These are phyloP conservation scores for Xenus cinereus DNA, from an alignment of 2,113 vertebrate species.

Conservation along the genomic window DNA sequence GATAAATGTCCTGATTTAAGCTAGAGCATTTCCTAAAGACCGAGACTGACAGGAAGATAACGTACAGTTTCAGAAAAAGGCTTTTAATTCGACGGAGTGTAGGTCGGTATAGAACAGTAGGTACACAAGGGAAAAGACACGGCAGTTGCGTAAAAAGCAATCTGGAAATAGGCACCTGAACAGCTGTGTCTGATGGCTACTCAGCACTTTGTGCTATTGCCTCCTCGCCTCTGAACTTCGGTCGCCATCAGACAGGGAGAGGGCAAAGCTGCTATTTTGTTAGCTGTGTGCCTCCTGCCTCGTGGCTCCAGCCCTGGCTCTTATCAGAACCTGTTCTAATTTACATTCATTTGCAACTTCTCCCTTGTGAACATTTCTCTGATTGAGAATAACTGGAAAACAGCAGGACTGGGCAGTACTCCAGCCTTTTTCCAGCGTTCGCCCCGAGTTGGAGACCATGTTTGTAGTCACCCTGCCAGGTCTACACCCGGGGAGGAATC, in stretches of 20 bases:
- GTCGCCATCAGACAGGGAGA: background rate
- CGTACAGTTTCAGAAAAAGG: background rate
- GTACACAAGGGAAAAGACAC: accelerated
- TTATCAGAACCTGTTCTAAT: background rate
- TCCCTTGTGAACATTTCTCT: background rate
- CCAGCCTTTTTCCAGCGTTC: background rate
- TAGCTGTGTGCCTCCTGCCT: background rate
- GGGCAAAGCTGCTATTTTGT: background rate
- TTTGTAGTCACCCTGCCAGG: background rate
- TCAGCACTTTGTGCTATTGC: background rate
- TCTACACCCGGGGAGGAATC: background rate
- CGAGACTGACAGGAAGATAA: background rate
- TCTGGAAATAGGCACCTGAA: background rate
- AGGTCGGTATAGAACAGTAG: background rate
- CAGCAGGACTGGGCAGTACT: background rate
- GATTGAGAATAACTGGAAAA: background rate
- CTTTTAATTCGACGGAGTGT: background rate
- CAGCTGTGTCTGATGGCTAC: background rate
- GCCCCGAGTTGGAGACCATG: background rate
- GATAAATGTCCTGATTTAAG: background rate
- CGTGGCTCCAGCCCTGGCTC: background rate
- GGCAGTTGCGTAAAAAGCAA: accelerated
- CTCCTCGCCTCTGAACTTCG: background rate
- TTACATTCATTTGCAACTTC: background rate
- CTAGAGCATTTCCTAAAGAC: background rate